Evolutionary conservation across 2,888 invertebrate species (phyloP).

Genomic region (Plemyria rubiginata): DNA sequence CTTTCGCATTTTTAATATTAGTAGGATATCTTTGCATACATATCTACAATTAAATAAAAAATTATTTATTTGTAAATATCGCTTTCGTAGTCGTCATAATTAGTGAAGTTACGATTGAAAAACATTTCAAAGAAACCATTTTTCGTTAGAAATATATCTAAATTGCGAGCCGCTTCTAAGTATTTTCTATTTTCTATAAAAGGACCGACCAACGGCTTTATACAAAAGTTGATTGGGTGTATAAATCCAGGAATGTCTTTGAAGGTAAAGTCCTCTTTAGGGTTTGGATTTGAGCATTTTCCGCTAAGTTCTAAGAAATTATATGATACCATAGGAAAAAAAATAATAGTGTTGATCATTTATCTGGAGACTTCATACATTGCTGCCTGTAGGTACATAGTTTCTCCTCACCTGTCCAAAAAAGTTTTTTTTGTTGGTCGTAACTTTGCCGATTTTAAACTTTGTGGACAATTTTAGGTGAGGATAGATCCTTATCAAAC

Average conservation of each 20-base stretch:
- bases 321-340: not conserved
- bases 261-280: constrained; percentile 1
- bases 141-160: not conserved
- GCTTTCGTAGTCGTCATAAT: not conserved
- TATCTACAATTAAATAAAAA: too few relatives aligned
- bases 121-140: not conserved
- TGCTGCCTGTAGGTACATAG: too few relatives aligned
- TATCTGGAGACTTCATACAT: too few relatives aligned
- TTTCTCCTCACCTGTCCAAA: too few relatives aligned
- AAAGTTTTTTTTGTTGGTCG: too few relatives aligned
- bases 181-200: not conserved
- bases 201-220: not conserved
- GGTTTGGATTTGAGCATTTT: not conserved
- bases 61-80: too few relatives aligned
- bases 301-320: not conserved
- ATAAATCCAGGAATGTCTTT: constrained; percentile 11
- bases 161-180: not conserved
- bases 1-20: too few relatives aligned
- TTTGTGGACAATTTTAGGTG: too few relatives aligned
- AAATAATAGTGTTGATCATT: too few relatives aligned
- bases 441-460: too few relatives aligned
- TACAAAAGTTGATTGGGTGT: constrained; percentile 11
- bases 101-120: not conserved
- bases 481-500: too few relatives aligned
- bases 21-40: too few relatives aligned